Percentiles rank a stretch among this genome's conserved stretches.
Evolutionary conservation across 2,113 vertebrate species (phyloP).

Genomic region (Rhinichthys klamathensis): DNA sequence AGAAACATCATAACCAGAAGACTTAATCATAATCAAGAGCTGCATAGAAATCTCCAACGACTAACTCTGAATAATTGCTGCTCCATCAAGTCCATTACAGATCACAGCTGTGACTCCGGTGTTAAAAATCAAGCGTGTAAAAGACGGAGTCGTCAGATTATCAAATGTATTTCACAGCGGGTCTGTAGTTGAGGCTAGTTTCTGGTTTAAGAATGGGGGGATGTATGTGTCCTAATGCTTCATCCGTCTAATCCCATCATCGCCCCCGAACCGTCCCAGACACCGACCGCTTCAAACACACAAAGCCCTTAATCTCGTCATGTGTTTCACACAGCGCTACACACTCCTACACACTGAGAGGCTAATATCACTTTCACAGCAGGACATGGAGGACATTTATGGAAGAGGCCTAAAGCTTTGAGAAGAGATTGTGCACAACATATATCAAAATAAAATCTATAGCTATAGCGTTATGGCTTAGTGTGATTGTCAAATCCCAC

Average conservation of each 20-base stretch:
- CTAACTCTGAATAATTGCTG: not conserved
- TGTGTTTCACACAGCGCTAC: slow-evolving; percentile 8
- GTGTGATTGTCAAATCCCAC: too few relatives aligned
- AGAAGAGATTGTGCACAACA: too few relatives aligned
- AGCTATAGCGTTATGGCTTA: too few relatives aligned
- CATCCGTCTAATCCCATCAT: not conserved
- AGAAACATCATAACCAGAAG: not conserved
- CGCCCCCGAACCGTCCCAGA: not conserved
- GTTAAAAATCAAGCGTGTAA: not conserved
- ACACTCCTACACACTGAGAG: not conserved
- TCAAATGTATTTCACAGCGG: not conserved
- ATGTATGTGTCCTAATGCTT: not conserved
- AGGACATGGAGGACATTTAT: not conserved
- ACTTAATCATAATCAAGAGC: not conserved
- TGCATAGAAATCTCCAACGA: not conserved
- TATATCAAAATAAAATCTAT: too few relatives aligned
- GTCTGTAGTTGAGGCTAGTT: not conserved
- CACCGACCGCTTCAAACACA: slow-evolving; percentile 56
- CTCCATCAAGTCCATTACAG: not conserved
- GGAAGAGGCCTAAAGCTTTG: not conserved
- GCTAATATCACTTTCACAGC: not conserved
- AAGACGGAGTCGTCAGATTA: not conserved
- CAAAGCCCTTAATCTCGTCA: slow-evolving; percentile 65
- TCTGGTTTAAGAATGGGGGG: slow-evolving; percentile 5
- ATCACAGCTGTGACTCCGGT: not conserved